A percentile compares a stretch with the other conserved stretches of the same genome.
phyloP scores from a whole-genome alignment of 2,888 invertebrate genomes.

The Limenitis camilla region DNA sequence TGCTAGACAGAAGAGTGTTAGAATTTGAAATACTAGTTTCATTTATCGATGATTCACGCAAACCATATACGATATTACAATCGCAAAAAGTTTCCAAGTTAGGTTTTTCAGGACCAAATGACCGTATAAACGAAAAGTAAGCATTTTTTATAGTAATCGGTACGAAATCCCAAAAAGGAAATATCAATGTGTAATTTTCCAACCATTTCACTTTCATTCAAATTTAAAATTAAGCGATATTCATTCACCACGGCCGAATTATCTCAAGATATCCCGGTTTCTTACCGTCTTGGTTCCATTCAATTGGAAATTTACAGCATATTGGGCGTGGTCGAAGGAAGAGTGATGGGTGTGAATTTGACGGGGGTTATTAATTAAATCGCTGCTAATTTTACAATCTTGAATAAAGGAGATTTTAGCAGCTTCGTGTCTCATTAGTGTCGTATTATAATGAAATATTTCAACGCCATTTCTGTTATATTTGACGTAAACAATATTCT shows the following conservation, averaged over 20 bases:
- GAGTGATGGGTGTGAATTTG: slow-evolving; percentile 57
- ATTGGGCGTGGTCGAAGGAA: slow-evolving; percentile 29
- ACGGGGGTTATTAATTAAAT: slow-evolving; percentile 65
- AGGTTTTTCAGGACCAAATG: too few relatives aligned
- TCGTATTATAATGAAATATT: too few relatives aligned
- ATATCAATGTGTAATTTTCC: neutral
- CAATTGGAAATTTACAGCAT: slow-evolving; percentile 39
- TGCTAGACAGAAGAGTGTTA: too few relatives aligned
- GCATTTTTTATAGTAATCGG: neutral
- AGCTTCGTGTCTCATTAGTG: neutral
- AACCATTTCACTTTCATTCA: slow-evolving; percentile 5
- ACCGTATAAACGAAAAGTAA: too few relatives aligned
- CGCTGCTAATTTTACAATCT: slow-evolving; percentile 35
- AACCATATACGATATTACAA: too few relatives aligned
- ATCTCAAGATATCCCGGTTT: slow-evolving; percentile 18
- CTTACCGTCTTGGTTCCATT: slow-evolving; percentile 16
- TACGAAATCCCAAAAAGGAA: neutral
- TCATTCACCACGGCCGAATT: slow-evolving; percentile 9
- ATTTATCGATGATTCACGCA: too few relatives aligned
- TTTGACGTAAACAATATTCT: too few relatives aligned
- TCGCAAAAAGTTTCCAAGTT: too few relatives aligned
- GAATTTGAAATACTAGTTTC: too few relatives aligned
- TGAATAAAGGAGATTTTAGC: neutral
- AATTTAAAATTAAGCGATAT: slow-evolving; percentile 15
- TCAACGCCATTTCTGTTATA: too few relatives aligned